Evolutionary conservation across 2,113 vertebrate genomes (phyloP).

Genomic region (Rousettus leschenaultii): DNA sequence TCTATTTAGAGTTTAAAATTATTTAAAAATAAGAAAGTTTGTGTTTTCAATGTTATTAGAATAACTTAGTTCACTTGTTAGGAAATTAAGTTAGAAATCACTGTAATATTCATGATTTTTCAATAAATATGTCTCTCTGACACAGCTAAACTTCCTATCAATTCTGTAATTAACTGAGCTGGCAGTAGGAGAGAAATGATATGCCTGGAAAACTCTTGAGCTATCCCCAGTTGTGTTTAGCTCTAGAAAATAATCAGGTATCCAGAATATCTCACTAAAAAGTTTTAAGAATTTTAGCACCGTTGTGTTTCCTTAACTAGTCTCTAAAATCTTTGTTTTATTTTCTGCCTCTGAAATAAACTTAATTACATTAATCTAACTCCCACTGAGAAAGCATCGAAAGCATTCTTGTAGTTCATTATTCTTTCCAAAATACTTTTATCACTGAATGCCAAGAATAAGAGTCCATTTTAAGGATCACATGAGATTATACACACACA

Average conservation of each 20-base stretch:
- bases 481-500: neutral
- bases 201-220: neutral
- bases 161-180: neutral
- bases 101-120: neutral
- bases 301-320: neutral
- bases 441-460: neutral
- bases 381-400: neutral
- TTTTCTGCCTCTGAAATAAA: neutral
- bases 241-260: neutral
- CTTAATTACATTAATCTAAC: neutral
- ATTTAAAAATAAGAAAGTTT: neutral
- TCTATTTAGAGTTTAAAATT: neutral
- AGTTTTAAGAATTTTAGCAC: neutral
- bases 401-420: neutral
- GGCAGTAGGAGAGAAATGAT: neutral
- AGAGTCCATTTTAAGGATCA: neutral
- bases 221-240: neutral
- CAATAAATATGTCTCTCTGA: neutral
- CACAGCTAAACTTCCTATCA: neutral
- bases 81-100: neutral
- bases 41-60: neutral
- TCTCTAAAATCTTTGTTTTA: neutral
- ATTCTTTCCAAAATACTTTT: neutral
- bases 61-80: neutral
- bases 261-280: neutral